Conservation (phyloP, 2,888 invertebrate genomes). For the Lasioglossum vierecki region DNA sequence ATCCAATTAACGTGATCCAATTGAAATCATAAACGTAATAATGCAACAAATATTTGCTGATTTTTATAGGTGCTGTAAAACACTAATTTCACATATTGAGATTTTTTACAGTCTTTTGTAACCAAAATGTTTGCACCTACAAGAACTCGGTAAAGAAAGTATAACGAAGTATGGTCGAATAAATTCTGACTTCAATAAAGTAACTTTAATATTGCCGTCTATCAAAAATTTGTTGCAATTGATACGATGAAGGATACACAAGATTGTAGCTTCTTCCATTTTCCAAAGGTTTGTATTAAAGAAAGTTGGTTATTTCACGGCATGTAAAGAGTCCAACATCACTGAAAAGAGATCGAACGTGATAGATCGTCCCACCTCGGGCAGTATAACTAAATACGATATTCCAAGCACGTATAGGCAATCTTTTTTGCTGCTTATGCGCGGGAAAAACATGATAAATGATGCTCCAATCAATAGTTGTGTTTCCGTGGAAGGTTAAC, state of each 20-base stretch:
- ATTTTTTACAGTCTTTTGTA: not conserved
- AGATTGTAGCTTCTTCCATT: not conserved
- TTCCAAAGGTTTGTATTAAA: conserved; percentile 25
- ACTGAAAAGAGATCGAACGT: conserved; percentile 50
- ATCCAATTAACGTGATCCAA: no score
- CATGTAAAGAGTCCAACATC: conserved; percentile 29
- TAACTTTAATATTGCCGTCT: not conserved
- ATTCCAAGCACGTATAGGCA: conserved; percentile 64
- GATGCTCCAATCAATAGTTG: conserved; percentile 66
- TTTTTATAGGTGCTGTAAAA: no score
- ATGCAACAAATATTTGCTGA: not conserved
- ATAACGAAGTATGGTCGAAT: not conserved
- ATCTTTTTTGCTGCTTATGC: conserved; percentile 60
- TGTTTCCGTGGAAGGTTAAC: conserved; percentile 46
- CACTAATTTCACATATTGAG: not conserved
- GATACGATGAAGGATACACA: not conserved
- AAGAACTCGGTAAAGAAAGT: not conserved
- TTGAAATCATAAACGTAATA: not conserved
- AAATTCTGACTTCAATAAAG: not conserved
- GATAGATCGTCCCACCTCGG: conserved; percentile 59
- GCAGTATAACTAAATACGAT: conserved; percentile 66
- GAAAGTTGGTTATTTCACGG: conserved; percentile 57
- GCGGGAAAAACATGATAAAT: conserved; percentile 63
- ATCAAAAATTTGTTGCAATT: not conserved
- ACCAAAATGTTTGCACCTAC: no score